Evolutionary conservation across 2,888 invertebrate species (phyloP), one percentile per base, ranked within the genome.

Genomic region (Nasonia oneida): DNA sequence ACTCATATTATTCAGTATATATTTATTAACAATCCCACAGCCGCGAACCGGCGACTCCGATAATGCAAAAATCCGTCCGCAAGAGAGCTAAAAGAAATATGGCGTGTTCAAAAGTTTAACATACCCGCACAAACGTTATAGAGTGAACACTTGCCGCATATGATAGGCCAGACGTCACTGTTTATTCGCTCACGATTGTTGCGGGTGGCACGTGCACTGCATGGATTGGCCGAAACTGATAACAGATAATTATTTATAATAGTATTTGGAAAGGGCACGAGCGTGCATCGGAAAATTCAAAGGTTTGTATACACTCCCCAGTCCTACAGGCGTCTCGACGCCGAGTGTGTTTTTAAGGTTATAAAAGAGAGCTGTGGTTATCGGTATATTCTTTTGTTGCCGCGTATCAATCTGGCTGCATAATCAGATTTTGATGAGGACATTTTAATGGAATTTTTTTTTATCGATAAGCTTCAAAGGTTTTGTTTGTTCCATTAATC

Each of bases 181-280:
- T 80, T 84, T 84, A 76, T 84, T 81, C 71, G 61, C 29, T 71
- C 57, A 42, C 37, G 53, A 71, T 75, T 75, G 75, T 82, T 73
- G 82, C n/a, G 33, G 73, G 39, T 73, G 89, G 87, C 89, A 90
- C 88, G 88, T 89, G 89, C 73, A 74, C 82, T 87, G 86, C 86
- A 89, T 89, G 90, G 89, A 90, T 90, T 88, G 89, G 86, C n/a
- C 33, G 39, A 83, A 57, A 76, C 50, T 29, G n/a, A 76, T 71
- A 75, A 57, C 10, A 39, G 23, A 64, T 76, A 64, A 70, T 64
- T 79, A 67, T 71, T 83, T 50, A 53, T 47, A 81, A 57, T 70
- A 80, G 10, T 47, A 74, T 12, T 74, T 29, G 23, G 2, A 61
- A 29, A n/a, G 64, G 47, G 73, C 18, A 71, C 50, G 50, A 4